phyloP scores from a whole-genome alignment of 2,888 invertebrate genomes.

The Prosopocoilus inquinatus region DNA sequence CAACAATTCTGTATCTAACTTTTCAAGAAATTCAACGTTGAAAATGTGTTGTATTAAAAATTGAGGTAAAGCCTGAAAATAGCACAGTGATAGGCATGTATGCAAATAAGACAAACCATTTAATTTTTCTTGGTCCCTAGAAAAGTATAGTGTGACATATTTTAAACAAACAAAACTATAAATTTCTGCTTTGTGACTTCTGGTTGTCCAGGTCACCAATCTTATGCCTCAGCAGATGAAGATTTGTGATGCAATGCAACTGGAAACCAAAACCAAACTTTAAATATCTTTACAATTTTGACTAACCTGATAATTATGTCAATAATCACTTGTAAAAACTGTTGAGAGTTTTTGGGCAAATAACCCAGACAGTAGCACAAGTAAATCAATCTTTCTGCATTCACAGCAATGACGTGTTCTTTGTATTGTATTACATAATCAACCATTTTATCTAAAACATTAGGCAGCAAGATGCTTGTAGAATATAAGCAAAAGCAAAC shows the following conservation, averaged over 20 bases:
- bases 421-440: conserved; percentile 51
- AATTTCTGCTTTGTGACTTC: too few species aligned
- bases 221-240: too few species aligned
- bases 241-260: too few species aligned
- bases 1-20: conserved; percentile 58
- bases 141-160: too few species aligned
- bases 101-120: conserved; percentile 56
- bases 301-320: conserved; percentile 52
- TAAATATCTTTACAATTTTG: too few species aligned
- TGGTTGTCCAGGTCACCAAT: too few species aligned
- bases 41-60: conserved; percentile 57
- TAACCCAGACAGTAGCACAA: conserved; percentile 56
- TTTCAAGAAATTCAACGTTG: conserved; percentile 59
- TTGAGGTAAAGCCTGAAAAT: conserved; percentile 54
- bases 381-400: conserved; percentile 53
- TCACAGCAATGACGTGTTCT: conserved; percentile 52
- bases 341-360: conserved; percentile 46
- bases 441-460: conserved; percentile 51
- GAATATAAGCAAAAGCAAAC: conserved; percentile 48
- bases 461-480: conserved; percentile 50
- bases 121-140: conserved; percentile 57
- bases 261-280: too few species aligned
- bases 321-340: conserved; percentile 47
- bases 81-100: conserved; percentile 55
- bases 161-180: too few species aligned